These are phyloP conservation scores for Cataglyphis cursor DNA, from an alignment of 2,888 invertebrate species.

Conservation along the genomic window DNA sequence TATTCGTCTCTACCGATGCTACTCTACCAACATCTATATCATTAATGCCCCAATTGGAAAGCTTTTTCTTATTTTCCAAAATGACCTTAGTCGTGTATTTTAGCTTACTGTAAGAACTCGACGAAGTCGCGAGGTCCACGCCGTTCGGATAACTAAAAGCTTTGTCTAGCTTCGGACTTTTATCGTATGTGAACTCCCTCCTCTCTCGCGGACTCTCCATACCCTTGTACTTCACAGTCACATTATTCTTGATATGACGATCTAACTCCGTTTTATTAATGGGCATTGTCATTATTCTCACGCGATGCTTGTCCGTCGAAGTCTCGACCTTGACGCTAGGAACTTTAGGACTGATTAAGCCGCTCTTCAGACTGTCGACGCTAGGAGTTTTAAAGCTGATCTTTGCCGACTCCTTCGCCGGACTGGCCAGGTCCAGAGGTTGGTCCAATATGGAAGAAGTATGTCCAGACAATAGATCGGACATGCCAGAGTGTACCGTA, in stretches of 20 bases:
- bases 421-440: conserved; percentile 82
- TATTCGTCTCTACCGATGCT: conserved; percentile 54
- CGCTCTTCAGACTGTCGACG: conserved; percentile 65
- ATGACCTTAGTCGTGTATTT: conserved; percentile 75
- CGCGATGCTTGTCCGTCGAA: conserved; percentile 74
- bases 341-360: conserved; percentile 77
- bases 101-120: conserved; percentile 72
- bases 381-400: conserved; percentile 73
- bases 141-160: conserved; percentile 71
- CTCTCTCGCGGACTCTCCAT: conserved; percentile 73
- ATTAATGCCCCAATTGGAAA: conserved; percentile 75
- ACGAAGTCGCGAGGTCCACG: conserved; percentile 55
- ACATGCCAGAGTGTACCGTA: conserved; percentile 76
- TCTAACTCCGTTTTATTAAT: conserved; percentile 72
- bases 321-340: conserved; percentile 71
- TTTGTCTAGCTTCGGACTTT: conserved; percentile 74
- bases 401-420: conserved; percentile 79
- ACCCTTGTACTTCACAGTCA: conserved; percentile 70
- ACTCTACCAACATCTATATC: conserved; percentile 73
- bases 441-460: conserved; percentile 69
- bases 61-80: conserved; percentile 75
- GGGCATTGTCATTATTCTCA: conserved; percentile 67
- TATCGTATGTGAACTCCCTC: conserved; percentile 72
- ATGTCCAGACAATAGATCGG: conserved; percentile 72
- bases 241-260: conserved; percentile 75